phyloP scores from a whole-genome alignment of 2,888 invertebrate genomes.

The Thymelicus sylvestris region DNA sequence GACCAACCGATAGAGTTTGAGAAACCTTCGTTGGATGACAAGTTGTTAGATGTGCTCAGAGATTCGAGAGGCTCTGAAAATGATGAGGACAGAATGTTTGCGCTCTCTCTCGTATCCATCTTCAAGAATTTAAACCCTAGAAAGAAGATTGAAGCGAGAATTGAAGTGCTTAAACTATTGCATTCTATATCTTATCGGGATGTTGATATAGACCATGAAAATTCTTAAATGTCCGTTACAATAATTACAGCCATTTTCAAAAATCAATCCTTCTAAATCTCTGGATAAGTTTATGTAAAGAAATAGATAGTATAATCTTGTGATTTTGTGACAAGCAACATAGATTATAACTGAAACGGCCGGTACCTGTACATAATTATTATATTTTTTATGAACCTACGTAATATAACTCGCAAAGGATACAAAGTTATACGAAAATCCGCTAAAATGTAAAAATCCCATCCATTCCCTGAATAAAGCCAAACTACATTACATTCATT shows the following conservation, averaged over 20 bases:
- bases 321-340: too few relatives aligned
- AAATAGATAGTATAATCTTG: too few relatives aligned
- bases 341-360: too few relatives aligned
- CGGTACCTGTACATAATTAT: too few relatives aligned
- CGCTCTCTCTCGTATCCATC: slow-evolving; percentile 61
- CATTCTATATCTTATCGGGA: slow-evolving; percentile 40
- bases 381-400: too few relatives aligned
- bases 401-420: too few relatives aligned
- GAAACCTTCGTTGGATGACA: slow-evolving; percentile 48
- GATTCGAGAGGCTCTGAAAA: slow-evolving; percentile 56
- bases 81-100: slow-evolving; percentile 65
- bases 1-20: not conserved
- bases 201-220: not conserved
- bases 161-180: slow-evolving; percentile 61
- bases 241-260: too few relatives aligned
- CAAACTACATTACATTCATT: not conserved
- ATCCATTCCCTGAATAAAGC: not conserved
- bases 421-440: too few relatives aligned
- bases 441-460: not conserved
- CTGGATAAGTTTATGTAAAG: too few relatives aligned
- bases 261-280: not conserved
- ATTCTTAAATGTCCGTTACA: not conserved
- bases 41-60: slow-evolving; percentile 53
- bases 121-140: slow-evolving; percentile 58
- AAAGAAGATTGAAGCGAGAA: slow-evolving; percentile 64